Conservation (phyloP, 2,888 invertebrate genomes). For the Drosophila putrida region DNA sequence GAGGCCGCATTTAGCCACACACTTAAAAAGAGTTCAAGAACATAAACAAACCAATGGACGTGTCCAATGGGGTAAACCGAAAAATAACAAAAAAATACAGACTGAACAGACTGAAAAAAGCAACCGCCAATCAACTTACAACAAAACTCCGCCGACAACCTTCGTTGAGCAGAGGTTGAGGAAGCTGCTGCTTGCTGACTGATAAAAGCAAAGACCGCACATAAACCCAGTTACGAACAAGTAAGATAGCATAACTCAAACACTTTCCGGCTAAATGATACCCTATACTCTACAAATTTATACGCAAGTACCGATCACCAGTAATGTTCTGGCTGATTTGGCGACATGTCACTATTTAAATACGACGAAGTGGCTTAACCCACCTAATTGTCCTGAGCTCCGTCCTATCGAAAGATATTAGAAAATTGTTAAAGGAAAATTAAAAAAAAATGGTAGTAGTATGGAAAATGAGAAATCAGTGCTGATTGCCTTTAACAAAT, state of each 20-base stretch:
- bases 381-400: too few relatives aligned
- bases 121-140: constrained; percentile 68
- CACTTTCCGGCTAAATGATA: not conserved
- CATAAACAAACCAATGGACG: constrained; percentile 70
- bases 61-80: constrained; percentile 45
- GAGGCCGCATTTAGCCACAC: constrained; percentile 59
- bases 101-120: constrained; percentile 7
- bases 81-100: constrained; percentile 11
- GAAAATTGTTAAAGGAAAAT: not conserved
- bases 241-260: constrained; percentile 10
- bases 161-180: constrained; percentile 35
- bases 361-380: too few relatives aligned
- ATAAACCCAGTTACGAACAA: constrained; percentile 66
- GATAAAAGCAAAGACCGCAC: constrained; percentile 69
- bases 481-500: too few relatives aligned
- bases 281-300: constrained; percentile 6
- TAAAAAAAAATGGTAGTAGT: too few relatives aligned
- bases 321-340: too few relatives aligned
- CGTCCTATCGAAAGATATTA: too few relatives aligned
- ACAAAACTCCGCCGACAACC: constrained; percentile 67
- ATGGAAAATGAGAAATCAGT: too few relatives aligned
- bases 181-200: constrained; percentile 31
- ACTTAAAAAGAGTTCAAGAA: constrained; percentile 76
- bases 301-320: too few relatives aligned
- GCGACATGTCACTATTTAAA: too few relatives aligned